Percentiles rank a stretch among this genome's conserved stretches.
Conservation (phyloP, 2,888 invertebrate genomes). For the Lamproptera curius region DNA sequence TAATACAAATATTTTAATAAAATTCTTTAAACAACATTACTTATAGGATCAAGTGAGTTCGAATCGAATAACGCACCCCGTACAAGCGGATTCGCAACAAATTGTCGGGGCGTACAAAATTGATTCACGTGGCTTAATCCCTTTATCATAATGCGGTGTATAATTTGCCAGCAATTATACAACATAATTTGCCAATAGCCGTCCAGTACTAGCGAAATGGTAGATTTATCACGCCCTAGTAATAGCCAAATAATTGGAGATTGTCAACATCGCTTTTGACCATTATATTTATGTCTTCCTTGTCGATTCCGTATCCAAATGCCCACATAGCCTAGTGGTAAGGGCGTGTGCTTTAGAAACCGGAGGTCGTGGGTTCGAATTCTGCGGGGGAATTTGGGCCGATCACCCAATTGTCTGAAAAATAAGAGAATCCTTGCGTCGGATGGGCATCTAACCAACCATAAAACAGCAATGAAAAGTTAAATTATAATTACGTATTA, state of each 20-base stretch:
- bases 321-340: too few relatives aligned
- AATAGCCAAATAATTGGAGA: too few relatives aligned
- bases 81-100: conserved; percentile 16
- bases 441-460: too few relatives aligned
- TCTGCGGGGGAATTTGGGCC: too few relatives aligned
- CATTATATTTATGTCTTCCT: too few relatives aligned
- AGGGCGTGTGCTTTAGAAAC: too few relatives aligned
- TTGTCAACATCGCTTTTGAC: too few relatives aligned
- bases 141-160: conserved; percentile 43
- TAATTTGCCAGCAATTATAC: conserved; percentile 39
- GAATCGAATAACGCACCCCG: conserved; percentile 4
- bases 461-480: not conserved
- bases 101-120: conserved; percentile 32
- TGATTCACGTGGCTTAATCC: conserved; percentile 35
- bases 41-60: not conserved
- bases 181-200: conserved; percentile 20
- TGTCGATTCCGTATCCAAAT: too few relatives aligned
- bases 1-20: not conserved
- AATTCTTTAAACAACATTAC: not conserved
- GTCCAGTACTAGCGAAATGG: too few relatives aligned
- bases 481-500: conserved; percentile 1
- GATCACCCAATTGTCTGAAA: too few relatives aligned
- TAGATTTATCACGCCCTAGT: not conserved
- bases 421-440: too few relatives aligned
- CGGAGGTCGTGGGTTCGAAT: too few relatives aligned